phyloP scores from a whole-genome alignment of 2,797 vertebrate species.

The Adelosebastes latens region DNA sequence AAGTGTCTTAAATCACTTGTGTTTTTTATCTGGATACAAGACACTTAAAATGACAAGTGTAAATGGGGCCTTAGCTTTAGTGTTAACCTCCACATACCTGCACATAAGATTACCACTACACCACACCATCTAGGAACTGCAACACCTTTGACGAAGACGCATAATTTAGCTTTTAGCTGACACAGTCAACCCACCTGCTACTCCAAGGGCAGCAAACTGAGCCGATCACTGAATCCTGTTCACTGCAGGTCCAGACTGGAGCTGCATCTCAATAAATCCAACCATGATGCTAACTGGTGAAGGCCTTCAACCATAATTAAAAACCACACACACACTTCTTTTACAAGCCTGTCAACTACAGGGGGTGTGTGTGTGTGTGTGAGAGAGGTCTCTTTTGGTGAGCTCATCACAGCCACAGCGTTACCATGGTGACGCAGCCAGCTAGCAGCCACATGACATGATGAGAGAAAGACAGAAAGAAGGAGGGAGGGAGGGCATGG shows the following conservation, averaged over 20 bases:
- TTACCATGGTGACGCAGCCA: constrained; percentile 58
- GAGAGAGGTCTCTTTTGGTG: constrained; percentile 22
- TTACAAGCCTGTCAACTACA: constrained; percentile 10
- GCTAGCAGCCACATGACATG: constrained; percentile 46
- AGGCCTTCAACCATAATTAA: background rate
- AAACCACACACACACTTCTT: background rate
- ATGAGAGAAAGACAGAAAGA: constrained; percentile 13
- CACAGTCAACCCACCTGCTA: background rate
- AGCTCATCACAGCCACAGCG: constrained; percentile 48
- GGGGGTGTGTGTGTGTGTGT: background rate
- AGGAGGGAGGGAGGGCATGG: constrained; percentile 7
- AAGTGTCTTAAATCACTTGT: background rate
- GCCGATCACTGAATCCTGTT: background rate
- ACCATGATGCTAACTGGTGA: background rate
- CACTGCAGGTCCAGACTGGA: background rate
- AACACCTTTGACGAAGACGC: background rate
- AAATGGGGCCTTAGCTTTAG: background rate
- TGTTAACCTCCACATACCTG: background rate
- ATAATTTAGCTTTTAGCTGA: background rate
- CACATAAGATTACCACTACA: background rate
- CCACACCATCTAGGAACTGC: background rate
- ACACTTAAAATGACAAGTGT: background rate
- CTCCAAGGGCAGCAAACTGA: background rate
- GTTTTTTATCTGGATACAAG: background rate
- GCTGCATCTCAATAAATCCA: background rate